These are phyloP conservation scores for Dasysyrphus albostriatus DNA, from an alignment of 2,888 invertebrate genomes.

Conservation along the genomic window DNA sequence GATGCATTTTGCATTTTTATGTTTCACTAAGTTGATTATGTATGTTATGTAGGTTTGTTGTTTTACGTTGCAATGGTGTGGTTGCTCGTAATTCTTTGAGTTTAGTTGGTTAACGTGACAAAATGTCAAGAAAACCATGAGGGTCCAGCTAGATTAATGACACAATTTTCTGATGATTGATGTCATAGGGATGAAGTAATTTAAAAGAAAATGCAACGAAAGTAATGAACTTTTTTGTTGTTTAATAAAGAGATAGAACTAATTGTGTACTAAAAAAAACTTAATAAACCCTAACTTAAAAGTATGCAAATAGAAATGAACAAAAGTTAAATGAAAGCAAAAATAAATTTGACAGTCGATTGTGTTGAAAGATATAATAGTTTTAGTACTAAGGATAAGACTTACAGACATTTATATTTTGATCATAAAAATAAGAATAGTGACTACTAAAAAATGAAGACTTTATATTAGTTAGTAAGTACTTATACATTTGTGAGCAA, in stretches of 20 bases:
- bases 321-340: too few relatives aligned
- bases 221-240: background rate
- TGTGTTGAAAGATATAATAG: too few relatives aligned
- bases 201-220: background rate
- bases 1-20: slow-evolving; percentile 36
- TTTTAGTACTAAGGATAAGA: too few relatives aligned
- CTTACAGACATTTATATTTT: too few relatives aligned
- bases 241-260: background rate
- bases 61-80: background rate
- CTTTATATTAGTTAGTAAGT: too few relatives aligned
- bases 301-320: too few relatives aligned
- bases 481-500: too few relatives aligned
- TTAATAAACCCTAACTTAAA: too few relatives aligned
- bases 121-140: slow-evolving; percentile 13
- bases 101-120: slow-evolving; percentile 53
- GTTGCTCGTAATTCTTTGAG: background rate
- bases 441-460: too few relatives aligned
- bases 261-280: background rate
- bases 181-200: background rate
- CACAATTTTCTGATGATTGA: background rate
- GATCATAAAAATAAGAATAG: too few relatives aligned
- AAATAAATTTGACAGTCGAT: too few relatives aligned
- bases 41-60: background rate
- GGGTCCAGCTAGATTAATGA: background rate
- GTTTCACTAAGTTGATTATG: slow-evolving; percentile 16